Base-by-base conservation (phyloP, 1,140 invertebrate genomes). In the Tetramorium simillimum region DNA sequence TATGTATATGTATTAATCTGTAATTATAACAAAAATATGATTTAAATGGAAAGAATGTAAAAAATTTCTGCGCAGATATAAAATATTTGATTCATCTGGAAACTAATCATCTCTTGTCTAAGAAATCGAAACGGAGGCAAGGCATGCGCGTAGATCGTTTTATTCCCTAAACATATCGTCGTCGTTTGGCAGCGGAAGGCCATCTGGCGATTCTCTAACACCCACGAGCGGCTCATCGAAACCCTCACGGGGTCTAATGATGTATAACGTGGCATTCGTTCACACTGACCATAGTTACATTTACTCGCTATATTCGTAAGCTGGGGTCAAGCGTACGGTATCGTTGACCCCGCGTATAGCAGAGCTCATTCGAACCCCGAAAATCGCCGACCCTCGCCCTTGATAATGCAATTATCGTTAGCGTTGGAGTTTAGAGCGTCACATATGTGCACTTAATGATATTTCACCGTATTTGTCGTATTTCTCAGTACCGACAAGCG, bases 381-480 rank as follows among this genome's bases (percentile, higher is more conserved):
- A 85, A 82, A 88, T 82, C 43, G 81, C 62, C 75, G 70, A 88
- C 89, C 89, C 88, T 84, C 72, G 43, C 78, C 73, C 87, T 92
- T 93, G 92, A 93, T 94, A 93, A 94, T 89, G 90, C 91, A 93
- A 94, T 94, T 94, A 94, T 84, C 92, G 82, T 93, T 93, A 94
- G 92, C 92, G 89, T 91, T 81, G 70, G 87, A 88, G 46, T 90
- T 91, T 91, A 88, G 86, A 91, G 70, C 67, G 53, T 84, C 88
- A 69, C 89, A 91, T 90, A 91, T 90, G 89, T 73, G 77, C 28
- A 6, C 46, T 56, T 60, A 84, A 77, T 60, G 77, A 86, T 72
- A 86, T 63, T 69, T 86, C 40, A 46, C 40, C n/a, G 24, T 56
- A 78, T 69, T 49, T 18, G 18, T 46, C 73, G 58, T 18, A 67